Evolutionary conservation across 2,888 invertebrate species (phyloP).

Genomic region (Lasius platythorax): DNA sequence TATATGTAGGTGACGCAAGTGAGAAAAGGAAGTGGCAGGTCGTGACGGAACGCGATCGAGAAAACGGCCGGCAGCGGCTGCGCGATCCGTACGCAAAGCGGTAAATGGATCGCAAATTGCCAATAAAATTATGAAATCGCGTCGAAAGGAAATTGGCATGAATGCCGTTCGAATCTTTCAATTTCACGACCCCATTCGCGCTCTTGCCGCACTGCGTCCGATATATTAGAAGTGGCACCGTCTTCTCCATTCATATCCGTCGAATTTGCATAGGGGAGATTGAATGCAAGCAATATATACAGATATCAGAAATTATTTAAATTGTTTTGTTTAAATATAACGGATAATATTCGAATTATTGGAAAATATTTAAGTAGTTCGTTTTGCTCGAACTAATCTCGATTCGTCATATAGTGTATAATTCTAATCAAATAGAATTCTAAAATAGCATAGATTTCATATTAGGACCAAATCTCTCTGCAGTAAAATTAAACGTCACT

Average conservation of each 20-base stretch:
- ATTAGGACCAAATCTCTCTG: slow-evolving; percentile 1
- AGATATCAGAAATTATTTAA: slow-evolving; percentile 32
- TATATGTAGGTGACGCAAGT: slow-evolving; percentile 38
- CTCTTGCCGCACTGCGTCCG: slow-evolving; percentile 64
- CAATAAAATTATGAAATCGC: slow-evolving; percentile 84
- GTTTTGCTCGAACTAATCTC: background rate
- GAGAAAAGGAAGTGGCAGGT: slow-evolving; percentile 33
- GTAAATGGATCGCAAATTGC: slow-evolving; percentile 83
- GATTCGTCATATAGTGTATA: background rate
- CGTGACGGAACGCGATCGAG: slow-evolving; percentile 54
- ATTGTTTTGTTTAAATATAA: background rate
- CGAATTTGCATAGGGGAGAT: background rate
- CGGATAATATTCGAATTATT: background rate
- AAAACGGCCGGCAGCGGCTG: slow-evolving; percentile 28
- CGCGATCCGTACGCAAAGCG: slow-evolving; percentile 45
- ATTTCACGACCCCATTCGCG: slow-evolving; percentile 79
- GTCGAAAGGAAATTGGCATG: slow-evolving; percentile 84
- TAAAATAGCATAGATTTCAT: slow-evolving; percentile 20
- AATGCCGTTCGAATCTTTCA: slow-evolving; percentile 83
- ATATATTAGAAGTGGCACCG: slow-evolving; percentile 51
- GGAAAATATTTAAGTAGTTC: background rate
- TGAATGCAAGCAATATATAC: background rate
- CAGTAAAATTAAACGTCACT: slow-evolving; percentile 13
- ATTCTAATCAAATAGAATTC: slow-evolving; percentile 25
- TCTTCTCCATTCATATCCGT: slow-evolving; percentile 63